These are phyloP conservation scores for Nothobranchius furzeri DNA, from an alignment of 2,113 vertebrate genomes.

Conservation along the genomic window DNA sequence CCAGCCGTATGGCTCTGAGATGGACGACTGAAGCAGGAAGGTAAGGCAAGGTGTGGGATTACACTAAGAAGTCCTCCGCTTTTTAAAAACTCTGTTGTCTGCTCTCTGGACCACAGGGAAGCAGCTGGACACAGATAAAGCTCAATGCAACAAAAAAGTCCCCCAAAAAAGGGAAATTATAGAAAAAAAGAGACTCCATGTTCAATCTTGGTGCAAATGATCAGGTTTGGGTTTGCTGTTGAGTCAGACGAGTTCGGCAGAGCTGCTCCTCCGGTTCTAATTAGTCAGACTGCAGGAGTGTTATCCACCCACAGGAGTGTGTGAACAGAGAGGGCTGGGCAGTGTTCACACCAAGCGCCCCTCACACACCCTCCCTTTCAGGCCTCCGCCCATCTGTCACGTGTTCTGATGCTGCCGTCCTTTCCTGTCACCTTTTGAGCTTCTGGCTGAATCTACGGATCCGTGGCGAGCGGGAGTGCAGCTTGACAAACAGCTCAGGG, in stretches of 20 bases:
- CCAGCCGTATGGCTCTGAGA: slow-evolving; percentile 30
- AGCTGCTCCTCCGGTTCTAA: slow-evolving; percentile 33
- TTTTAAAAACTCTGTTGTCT: slow-evolving; percentile 63
- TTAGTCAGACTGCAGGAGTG: slow-evolving; percentile 45
- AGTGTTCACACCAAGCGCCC: slow-evolving; percentile 19
- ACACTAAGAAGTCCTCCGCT: slow-evolving; percentile 47
- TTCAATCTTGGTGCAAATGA: slow-evolving; percentile 63
- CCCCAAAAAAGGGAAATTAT: slow-evolving; percentile 6
- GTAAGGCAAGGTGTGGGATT: slow-evolving; percentile 75
- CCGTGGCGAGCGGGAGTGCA: slow-evolving; percentile 94
- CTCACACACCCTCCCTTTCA: slow-evolving; percentile 8
- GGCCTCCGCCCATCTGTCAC: slow-evolving; percentile 27
- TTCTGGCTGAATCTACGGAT: slow-evolving; percentile 91
- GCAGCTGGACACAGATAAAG: slow-evolving; percentile 57
- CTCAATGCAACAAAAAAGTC: slow-evolving; percentile 43
- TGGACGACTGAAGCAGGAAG: slow-evolving; percentile 44
- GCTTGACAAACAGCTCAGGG: slow-evolving; percentile 95
- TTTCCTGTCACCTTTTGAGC: slow-evolving; percentile 96
- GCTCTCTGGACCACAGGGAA: slow-evolving; percentile 47
- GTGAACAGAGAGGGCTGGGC: slow-evolving; percentile 39
- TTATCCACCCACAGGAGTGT: slow-evolving; percentile 36
- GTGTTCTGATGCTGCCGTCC: slow-evolving; percentile 31
- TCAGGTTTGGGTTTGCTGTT: slow-evolving; percentile 40
- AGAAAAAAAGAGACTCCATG: slow-evolving; percentile 36
- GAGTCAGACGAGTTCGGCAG: slow-evolving; percentile 22